phyloP scores from a whole-genome alignment of 37 sponge, comb jelly and placozoan species.

The Petrosia ficiformis region DNA sequence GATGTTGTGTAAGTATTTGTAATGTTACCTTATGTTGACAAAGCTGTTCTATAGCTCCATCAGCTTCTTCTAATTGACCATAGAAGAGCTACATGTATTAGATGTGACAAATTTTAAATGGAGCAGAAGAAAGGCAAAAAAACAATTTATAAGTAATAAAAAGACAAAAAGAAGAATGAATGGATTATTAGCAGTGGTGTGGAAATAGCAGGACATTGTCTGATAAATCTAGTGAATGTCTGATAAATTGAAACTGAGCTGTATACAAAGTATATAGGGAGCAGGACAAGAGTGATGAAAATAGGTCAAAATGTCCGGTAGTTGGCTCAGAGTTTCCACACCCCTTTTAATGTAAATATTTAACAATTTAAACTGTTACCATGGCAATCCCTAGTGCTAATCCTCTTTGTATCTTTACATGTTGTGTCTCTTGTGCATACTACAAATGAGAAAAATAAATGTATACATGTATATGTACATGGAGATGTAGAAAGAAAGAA shows the following conservation, averaged over 20 bases:
- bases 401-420: conserved; percentile 97
- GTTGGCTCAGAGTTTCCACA: neutral
- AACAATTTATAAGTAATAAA: neutral
- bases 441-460: conserved; percentile 16
- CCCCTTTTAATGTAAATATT: neutral
- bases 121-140: too few species aligned
- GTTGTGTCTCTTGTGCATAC: conserved; percentile 95
- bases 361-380: conserved; percentile 31
- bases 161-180: neutral
- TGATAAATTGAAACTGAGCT: too few species aligned
- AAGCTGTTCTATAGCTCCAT: conserved; percentile 79
- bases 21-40: conserved; percentile 61
- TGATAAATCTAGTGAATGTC: too few species aligned
- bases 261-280: too few species aligned
- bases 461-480: too few species aligned
- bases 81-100: conserved; percentile 65
- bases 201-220: too few species aligned
- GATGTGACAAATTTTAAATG: neutral
- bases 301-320: too few species aligned
- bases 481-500: too few species aligned
- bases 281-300: too few species aligned
- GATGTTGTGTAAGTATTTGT: neutral
- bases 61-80: conserved; percentile 90
- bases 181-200: neutral
- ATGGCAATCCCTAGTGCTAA: conserved; percentile 91